phyloP scores from a whole-genome alignment of 2,113 vertebrate genomes.

The Clarias batrachus region DNA sequence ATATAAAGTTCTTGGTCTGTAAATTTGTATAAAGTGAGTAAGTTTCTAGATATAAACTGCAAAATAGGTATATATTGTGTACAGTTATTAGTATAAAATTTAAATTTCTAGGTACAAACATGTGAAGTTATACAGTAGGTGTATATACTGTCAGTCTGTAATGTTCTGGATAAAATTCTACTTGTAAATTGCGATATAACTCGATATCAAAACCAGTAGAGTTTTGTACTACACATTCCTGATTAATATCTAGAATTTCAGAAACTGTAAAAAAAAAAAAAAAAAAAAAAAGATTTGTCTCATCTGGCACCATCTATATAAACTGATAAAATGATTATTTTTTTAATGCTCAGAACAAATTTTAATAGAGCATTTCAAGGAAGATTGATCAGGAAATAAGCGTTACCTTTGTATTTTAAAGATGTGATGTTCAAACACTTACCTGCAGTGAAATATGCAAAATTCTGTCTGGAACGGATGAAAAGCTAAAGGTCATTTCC shows the following conservation, averaged over 20 bases:
- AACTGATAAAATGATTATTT: neutral
- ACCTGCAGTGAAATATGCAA: constrained; percentile 12
- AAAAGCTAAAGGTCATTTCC: constrained; percentile 18
- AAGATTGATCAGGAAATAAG: neutral
- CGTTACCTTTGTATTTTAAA: neutral
- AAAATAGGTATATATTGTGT: neutral
- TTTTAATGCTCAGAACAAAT: neutral
- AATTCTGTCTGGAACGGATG: constrained; percentile 4
- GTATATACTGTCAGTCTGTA: too few relatives aligned
- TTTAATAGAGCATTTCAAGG: neutral
- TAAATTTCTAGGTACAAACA: neutral
- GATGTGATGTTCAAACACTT: neutral
- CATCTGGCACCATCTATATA: neutral
- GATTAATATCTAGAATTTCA: neutral
- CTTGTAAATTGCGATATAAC: too few relatives aligned
- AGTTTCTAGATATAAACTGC: neutral
- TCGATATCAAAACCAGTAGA: neutral
- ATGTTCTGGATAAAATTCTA: neutral
- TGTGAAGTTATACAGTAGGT: neutral
- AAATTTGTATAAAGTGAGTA: neutral
- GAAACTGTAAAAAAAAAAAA: neutral
- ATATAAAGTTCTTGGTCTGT: neutral
- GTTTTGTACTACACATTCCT: neutral
- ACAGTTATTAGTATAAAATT: neutral
- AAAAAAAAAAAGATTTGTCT: neutral